Conservation (phyloP, 1,140 invertebrate genomes). For the Drosophila oshimai region DNA sequence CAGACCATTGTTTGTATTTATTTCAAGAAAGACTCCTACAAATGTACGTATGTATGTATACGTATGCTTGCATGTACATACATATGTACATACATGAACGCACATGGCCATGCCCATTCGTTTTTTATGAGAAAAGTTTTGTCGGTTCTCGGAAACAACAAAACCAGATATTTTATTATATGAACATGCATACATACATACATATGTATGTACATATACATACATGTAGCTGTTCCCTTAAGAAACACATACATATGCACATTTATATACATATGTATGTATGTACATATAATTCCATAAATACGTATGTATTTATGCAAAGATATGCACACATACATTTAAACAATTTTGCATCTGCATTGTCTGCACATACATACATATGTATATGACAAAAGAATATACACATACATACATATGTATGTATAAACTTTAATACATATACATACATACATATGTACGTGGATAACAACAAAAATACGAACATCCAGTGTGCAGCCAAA, state of each 20-base stretch:
- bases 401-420: neutral
- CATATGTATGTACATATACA: neutral
- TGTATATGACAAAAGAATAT: neutral
- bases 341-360: neutral
- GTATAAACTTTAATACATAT: neutral
- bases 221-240: neutral
- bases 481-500: too few species aligned
- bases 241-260: conserved; percentile 4
- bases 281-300: neutral
- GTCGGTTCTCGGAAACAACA: conserved; percentile 61
- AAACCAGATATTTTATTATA: conserved; percentile 46
- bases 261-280: neutral
- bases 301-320: neutral
- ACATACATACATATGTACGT: conserved; percentile 1
- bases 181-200: neutral
- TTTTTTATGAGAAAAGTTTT: conserved; percentile 63
- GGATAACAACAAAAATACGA: too few species aligned
- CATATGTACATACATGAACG: conserved; percentile 1
- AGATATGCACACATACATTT: neutral
- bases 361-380: conserved; percentile 8
- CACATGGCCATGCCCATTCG: conserved; percentile 13
- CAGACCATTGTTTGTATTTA: conserved; percentile 8
- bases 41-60: conserved; percentile 12
- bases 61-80: conserved; percentile 21
- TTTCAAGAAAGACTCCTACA: neutral